These are phyloP conservation scores for Alethe diademata DNA, from an alignment of 2,113 vertebrate genomes.

Conservation along the genomic window DNA sequence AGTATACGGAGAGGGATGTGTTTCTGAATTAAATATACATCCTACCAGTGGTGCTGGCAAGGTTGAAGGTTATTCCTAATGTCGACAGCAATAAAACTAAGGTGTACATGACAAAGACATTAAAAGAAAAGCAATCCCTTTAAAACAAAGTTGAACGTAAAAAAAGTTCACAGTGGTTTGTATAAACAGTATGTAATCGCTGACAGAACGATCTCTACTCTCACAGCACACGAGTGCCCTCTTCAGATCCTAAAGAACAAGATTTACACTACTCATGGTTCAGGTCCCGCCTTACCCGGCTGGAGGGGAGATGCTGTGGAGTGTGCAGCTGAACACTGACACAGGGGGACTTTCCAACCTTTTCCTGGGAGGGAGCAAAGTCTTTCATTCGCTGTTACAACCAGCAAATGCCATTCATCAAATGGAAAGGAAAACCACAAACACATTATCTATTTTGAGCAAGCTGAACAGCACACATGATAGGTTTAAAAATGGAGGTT, in stretches of 20 bases:
- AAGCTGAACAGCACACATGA: conserved; percentile 81
- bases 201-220: conserved; percentile 70
- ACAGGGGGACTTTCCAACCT: conserved; percentile 65
- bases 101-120: conserved; percentile 67
- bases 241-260: conserved; percentile 72
- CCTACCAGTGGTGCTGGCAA: conserved; percentile 72
- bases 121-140: conserved; percentile 76
- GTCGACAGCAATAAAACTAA: conserved; percentile 68
- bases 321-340: conserved; percentile 82
- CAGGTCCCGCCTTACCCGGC: neutral
- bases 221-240: conserved; percentile 75
- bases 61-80: conserved; percentile 60
- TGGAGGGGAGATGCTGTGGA: conserved; percentile 49
- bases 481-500: conserved; percentile 80
- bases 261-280: conserved; percentile 68
- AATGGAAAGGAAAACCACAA: conserved; percentile 74
- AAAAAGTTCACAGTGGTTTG: conserved; percentile 83
- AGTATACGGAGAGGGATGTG: conserved; percentile 58
- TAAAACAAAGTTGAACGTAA: conserved; percentile 70
- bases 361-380: conserved; percentile 63
- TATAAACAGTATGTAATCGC: conserved; percentile 74
- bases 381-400: conserved; percentile 76
- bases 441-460: conserved; percentile 78
- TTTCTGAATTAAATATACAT: conserved; percentile 79
- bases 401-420: conserved; percentile 76